phyloP scores from a whole-genome alignment of 2,797 vertebrate genomes.

The Esox masquinongy region DNA sequence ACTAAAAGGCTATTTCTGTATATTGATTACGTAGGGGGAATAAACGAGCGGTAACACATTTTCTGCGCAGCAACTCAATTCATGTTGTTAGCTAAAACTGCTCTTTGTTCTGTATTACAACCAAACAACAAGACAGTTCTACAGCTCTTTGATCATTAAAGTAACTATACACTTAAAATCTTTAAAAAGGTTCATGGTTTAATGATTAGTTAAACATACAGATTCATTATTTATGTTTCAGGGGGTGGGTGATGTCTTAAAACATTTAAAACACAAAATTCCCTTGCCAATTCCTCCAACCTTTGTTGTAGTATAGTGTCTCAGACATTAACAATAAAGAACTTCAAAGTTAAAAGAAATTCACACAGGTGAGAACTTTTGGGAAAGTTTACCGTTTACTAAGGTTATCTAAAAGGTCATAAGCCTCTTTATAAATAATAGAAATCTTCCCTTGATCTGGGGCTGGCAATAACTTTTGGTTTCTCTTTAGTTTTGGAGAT shows the following conservation, averaged over 20 bases:
- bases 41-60: background rate
- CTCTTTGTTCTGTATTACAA: background rate
- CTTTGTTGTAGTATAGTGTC: too few species aligned
- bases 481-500: constrained; percentile 33
- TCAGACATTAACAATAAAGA: background rate
- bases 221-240: too few species aligned
- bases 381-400: background rate
- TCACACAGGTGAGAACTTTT: background rate
- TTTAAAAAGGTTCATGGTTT: too few species aligned
- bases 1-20: background rate
- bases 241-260: too few species aligned
- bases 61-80: too few species aligned
- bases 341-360: background rate
- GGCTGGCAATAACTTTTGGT: constrained; percentile 7
- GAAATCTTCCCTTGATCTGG: background rate
- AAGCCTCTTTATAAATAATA: background rate
- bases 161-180: too few species aligned
- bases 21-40: background rate
- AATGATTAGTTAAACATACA: too few species aligned
- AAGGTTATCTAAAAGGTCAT: background rate
- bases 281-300: background rate
- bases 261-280: constrained; percentile 31
- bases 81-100: too few species aligned
- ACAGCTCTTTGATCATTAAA: too few species aligned
- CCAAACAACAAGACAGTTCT: background rate